These are phyloP conservation scores for Nezara viridula DNA, from an alignment of 2,888 invertebrate species.

Conservation along the genomic window DNA sequence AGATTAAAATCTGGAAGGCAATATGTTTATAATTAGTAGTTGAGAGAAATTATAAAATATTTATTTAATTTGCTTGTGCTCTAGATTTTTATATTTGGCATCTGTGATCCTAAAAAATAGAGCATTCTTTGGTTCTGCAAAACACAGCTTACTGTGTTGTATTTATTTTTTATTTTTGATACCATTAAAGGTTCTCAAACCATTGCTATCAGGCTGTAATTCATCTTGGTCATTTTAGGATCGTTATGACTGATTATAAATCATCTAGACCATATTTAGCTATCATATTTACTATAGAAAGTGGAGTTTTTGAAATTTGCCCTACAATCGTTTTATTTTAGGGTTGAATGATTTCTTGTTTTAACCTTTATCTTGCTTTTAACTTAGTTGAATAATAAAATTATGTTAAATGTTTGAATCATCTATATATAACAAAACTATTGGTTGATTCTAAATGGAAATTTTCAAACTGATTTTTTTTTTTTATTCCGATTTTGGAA, in stretches of 20 bases:
- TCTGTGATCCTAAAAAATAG: neutral
- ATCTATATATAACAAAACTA: neutral
- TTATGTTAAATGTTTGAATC: neutral
- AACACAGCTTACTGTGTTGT: neutral
- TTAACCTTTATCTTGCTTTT: neutral
- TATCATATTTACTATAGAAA: neutral
- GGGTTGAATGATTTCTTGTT: neutral
- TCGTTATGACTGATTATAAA: neutral
- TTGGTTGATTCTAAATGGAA: neutral
- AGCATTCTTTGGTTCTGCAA: neutral
- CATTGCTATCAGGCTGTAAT: neutral
- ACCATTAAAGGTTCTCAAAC: neutral
- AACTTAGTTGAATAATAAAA: neutral
- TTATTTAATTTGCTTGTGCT: neutral
- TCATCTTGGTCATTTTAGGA: neutral
- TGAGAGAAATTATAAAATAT: neutral
- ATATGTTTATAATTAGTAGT: neutral
- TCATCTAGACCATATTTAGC: neutral
- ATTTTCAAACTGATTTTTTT: neutral
- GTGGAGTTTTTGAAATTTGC: neutral
- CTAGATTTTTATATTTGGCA: neutral
- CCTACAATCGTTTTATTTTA: neutral
- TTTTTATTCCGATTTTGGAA: too few relatives aligned
- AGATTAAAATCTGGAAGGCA: conserved; percentile 60
- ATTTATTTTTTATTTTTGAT: neutral